A percentile compares a stretch with the other conserved stretches of the same genome.
phyloP scores from a whole-genome alignment of 2,797 vertebrate species.

The Urocyon cinereoargenteus region DNA sequence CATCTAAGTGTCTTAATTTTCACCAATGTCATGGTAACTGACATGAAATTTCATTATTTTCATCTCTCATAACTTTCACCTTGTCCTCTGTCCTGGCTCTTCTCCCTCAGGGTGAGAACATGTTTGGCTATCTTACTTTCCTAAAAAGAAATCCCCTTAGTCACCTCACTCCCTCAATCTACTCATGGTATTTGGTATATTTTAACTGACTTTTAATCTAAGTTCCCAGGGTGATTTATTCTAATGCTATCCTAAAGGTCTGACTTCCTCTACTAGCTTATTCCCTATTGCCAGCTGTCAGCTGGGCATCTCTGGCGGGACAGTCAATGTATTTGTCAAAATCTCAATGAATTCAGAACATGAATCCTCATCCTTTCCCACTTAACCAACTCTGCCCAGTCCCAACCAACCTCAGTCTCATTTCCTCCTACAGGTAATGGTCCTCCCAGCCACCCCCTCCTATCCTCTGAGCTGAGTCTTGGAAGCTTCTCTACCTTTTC shows the following conservation, averaged over 20 bases:
- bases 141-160: constrained; percentile 21
- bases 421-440: not conserved
- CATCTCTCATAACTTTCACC: not conserved
- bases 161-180: not conserved
- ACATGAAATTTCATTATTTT: not conserved
- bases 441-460: not conserved
- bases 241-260: not conserved
- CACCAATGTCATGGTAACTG: not conserved
- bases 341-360: not conserved
- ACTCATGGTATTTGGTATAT: not conserved
- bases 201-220: not conserved
- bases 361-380: not conserved
- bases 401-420: not conserved
- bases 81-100: not conserved
- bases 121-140: not conserved
- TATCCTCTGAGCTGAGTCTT: not conserved
- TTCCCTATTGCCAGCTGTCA: not conserved
- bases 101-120: not conserved
- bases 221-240: not conserved
- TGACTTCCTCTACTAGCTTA: not conserved
- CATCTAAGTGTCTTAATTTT: not conserved
- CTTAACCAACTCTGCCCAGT: not conserved
- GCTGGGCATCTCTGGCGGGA: not conserved
- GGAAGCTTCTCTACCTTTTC: not conserved
- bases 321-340: not conserved